phyloP scores from a whole-genome alignment of 2,888 invertebrate genomes.

The Euphydryas editha region DNA sequence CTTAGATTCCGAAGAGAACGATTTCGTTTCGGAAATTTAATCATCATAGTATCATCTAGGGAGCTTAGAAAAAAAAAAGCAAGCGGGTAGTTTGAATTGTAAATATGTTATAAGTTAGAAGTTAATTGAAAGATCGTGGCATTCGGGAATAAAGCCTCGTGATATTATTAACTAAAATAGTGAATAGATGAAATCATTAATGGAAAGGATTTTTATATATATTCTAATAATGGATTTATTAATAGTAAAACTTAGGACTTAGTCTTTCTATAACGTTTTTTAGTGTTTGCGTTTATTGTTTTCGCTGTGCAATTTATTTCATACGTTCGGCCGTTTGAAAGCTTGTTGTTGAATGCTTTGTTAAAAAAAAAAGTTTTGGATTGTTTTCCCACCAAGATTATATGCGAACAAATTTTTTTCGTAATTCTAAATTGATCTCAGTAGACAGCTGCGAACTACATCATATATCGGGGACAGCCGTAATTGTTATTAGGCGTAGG shows the following conservation, averaged over 20 bases:
- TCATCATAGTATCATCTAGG: constrained; percentile 60
- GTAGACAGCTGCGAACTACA: constrained; percentile 75
- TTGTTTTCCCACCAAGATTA: constrained; percentile 61
- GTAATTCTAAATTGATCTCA: constrained; percentile 79
- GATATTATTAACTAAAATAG: constrained; percentile 82
- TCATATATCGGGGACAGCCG: constrained; percentile 66
- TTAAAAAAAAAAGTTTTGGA: constrained; percentile 48
- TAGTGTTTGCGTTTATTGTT: constrained; percentile 78
- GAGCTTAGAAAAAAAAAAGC: constrained; percentile 71
- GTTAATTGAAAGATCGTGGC: constrained; percentile 72
- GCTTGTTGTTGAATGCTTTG: constrained; percentile 73
- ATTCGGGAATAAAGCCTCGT: constrained; percentile 78
- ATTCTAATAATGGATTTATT: constrained; percentile 82
- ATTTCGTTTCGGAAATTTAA: constrained; percentile 54
- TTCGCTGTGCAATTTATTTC: constrained; percentile 79
- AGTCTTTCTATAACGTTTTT: constrained; percentile 69
- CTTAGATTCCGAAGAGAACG: constrained; percentile 48
- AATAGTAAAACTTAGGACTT: constrained; percentile 78
- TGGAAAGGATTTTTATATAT: constrained; percentile 83
- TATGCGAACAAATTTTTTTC: constrained; percentile 55
- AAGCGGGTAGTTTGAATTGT: constrained; percentile 82
- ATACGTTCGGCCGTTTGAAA: constrained; percentile 65
- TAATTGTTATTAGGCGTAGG: constrained; percentile 72
- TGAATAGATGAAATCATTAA: constrained; percentile 82
- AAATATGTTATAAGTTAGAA: constrained; percentile 76